Evolutionary conservation across 2,888 invertebrate species (phyloP), one percentile per base, ranked within the genome.

Genomic region (Ashinkailepas kermadecensis): DNA sequence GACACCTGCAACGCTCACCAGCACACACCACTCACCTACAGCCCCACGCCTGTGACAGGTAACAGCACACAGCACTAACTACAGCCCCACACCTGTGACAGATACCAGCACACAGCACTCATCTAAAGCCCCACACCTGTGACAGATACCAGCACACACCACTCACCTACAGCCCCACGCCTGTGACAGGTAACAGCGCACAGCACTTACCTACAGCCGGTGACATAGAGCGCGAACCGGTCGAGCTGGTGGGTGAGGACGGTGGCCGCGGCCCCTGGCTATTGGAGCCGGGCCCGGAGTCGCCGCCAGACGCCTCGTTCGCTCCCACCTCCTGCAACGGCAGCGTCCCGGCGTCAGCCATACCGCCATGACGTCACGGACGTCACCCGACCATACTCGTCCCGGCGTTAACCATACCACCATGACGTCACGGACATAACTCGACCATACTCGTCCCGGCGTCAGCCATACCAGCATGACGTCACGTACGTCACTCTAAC

Each of bases 201-300:
- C 39, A 25, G n/a, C 7, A 81, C 57, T 39, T 13, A 57, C 67
- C 62, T 23, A 81, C 81, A 18, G 81, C 82, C 78, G 81, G 81
- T 25, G 81, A 82, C 82, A 81, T 81, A 62, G 81, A 82, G 79
- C 81, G 78, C 12, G 81, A 82, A 65, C 79, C 79, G 79, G 81
- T 58, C n/a, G 82, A 81, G 58, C 79, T 64, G 23, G 81, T 79
- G n/a, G 81, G 82, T 8, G 82, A 82, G 54, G 81, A 67, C 56
- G 82, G 74, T 54, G 82, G 82, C 23, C 78, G 59, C 18, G 21
- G 74, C 74, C 67, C 67, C 67, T 67, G 67, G 67, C 25, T 25
- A 13, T 13, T 25, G 25, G 67, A 23, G 67, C 67, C 67, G 13
- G 74, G 74, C 39, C 18, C 74, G 18, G 39, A 54, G 18, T 39